Evolutionary conservation across 2,113 vertebrate species (phyloP).

Genomic region (Ptychochromis oligacanthus): DNA sequence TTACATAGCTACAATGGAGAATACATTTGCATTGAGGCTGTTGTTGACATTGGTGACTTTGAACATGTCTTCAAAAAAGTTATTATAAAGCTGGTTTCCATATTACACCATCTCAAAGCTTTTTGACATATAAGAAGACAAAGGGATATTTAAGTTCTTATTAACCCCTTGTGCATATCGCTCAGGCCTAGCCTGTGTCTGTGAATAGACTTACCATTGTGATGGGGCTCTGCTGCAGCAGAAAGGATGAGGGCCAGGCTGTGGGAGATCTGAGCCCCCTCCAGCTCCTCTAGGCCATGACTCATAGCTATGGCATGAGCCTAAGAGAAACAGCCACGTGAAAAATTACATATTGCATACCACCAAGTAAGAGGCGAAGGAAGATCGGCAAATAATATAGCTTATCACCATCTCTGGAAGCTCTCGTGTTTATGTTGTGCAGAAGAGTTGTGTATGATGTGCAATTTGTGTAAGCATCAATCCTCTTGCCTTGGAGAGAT

Average conservation of each 20-base stretch:
- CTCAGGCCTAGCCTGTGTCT: background rate
- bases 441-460: constrained; percentile 3
- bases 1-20: background rate
- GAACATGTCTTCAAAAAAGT: background rate
- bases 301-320: constrained; percentile 80
- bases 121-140: constrained; percentile 38
- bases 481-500: constrained; percentile 73
- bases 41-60: constrained; percentile 7
- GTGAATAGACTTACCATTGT: constrained; percentile 75
- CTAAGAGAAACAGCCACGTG: constrained; percentile 58
- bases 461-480: background rate
- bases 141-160: constrained; percentile 24
- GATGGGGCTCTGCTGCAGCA: constrained; percentile 61
- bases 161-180: constrained; percentile 9
- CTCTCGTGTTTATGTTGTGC: background rate
- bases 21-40: background rate
- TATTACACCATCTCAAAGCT: constrained; percentile 28
- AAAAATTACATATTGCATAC: constrained; percentile 49
- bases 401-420: background rate
- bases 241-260: constrained; percentile 72
- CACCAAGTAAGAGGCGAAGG: constrained; percentile 25
- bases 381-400: constrained; percentile 20
- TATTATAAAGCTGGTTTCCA: constrained; percentile 26
- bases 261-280: constrained; percentile 75
- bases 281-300: constrained; percentile 64